phyloP scores from a whole-genome alignment of 2,113 vertebrate species.

The Bombycilla garrulus region DNA sequence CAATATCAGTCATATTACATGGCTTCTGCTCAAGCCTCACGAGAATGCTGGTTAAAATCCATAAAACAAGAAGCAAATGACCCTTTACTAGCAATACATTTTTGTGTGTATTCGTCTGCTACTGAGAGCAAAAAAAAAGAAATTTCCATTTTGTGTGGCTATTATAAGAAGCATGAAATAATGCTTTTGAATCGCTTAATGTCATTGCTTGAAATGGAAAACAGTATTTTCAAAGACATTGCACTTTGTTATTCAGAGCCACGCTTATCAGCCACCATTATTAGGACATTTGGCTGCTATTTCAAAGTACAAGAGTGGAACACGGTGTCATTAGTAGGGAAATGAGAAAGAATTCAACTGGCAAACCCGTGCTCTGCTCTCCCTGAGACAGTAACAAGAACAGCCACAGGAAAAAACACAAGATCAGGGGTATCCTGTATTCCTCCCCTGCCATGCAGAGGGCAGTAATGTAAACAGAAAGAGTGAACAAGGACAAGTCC shows the following conservation, averaged over 20 bases:
- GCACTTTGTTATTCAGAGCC: neutral
- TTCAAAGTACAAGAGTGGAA: neutral
- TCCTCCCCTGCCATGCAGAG: neutral
- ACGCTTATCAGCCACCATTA: neutral
- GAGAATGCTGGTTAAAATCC: neutral
- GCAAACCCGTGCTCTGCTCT: neutral
- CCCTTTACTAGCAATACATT: neutral
- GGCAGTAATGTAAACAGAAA: neutral
- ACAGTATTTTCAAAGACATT: neutral
- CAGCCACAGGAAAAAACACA: neutral
- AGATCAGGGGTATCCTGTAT: neutral
- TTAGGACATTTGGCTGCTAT: neutral
- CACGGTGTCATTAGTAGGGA: neutral
- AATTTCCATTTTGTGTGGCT: neutral
- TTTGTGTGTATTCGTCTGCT: conserved; percentile 19
- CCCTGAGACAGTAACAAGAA: neutral
- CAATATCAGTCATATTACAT: neutral
- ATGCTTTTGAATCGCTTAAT: neutral
- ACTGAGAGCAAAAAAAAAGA: neutral
- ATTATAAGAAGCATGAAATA: neutral
- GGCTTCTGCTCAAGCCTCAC: neutral
- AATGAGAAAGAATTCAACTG: neutral
- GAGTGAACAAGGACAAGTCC: neutral
- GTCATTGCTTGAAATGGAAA: conserved; percentile 10
- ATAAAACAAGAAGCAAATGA: neutral